Base-by-base conservation (phyloP, 2,797 vertebrate genomes). In the Siniperca undulata region DNA sequence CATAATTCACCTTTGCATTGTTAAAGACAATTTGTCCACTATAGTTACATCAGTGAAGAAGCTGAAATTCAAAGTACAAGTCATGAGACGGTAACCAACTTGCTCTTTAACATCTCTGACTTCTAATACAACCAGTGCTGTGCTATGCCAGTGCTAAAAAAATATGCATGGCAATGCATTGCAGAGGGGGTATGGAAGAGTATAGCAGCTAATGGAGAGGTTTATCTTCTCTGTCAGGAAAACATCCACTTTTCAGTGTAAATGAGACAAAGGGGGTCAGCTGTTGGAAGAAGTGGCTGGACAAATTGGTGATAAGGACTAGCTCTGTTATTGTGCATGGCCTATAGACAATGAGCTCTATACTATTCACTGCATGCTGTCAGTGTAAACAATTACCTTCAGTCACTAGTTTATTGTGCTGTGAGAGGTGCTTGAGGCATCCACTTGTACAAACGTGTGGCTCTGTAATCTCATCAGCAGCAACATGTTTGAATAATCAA, bases 201-300 rank as follows among this genome's bases (percentile, higher is more conserved):
- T 24, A 59, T 5, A 22, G 24, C 46, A 44, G 19, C 17, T 50
- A 55, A 75, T 61, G 67, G 68, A 56, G 65, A 81, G 10, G 4
- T 77, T 69, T 16, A 65, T 74, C 40, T 40, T 42, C n/a, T 69
- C 7, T 83, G 59, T 75, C 16, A n/a, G 72, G 24, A 72, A 74
- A 81, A 71, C 42, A 65, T 70, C 52, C 46, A 72, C 72, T 52
- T 74, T 68, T 82, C 40, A 73, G 61, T 55, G 44, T 69, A 60
- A 85, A 68, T 50, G 12, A 82, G 50, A 71, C 65, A 78, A 78
- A 83, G 48, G 8, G 42, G 36, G 64, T 86, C 52, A 70, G 77
- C 30, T 53, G 20, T 55, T 50, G 7, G 72, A 78, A 68, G 27
- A 79, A 30, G 36, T 53, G 55, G 6, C 55, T 44, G 76, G 61